Evolutionary conservation across 2,888 invertebrate species (phyloP).

Genomic region (Nasonovia ribisnigri): DNA sequence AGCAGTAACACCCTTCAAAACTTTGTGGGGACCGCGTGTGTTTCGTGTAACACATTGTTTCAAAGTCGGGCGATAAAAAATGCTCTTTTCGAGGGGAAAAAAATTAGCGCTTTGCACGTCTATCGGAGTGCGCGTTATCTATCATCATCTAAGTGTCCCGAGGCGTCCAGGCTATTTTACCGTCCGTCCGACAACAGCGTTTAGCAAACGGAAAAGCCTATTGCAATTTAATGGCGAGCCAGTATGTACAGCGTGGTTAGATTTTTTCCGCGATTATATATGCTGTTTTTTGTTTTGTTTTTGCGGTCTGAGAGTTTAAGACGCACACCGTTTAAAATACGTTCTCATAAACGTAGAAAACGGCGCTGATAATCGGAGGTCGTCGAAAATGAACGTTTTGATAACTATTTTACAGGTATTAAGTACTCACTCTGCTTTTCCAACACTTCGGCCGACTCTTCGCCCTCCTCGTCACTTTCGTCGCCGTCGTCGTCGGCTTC

Average conservation of each 20-base stretch:
- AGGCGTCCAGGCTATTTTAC: background rate
- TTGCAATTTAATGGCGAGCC: background rate
- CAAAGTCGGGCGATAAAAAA: constrained; percentile 8
- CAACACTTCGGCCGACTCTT: constrained; percentile 50
- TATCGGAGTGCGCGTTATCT: background rate
- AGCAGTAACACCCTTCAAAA: constrained; percentile 12
- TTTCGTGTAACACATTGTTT: constrained; percentile 49
- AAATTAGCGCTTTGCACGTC: constrained; percentile 30
- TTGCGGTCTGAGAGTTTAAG: background rate
- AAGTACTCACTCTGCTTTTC: constrained; percentile 56
- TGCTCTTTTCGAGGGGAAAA: constrained; percentile 23
- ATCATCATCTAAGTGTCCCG: background rate
- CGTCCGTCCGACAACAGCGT: background rate
- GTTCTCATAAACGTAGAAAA: background rate
- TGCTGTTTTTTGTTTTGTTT: background rate
- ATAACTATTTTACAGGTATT: background rate
- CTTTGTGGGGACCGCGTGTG: constrained; percentile 11
- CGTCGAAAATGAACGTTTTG: background rate
- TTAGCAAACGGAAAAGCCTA: background rate
- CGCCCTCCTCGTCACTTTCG: constrained; percentile 43
- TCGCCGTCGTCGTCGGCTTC: constrained; percentile 36
- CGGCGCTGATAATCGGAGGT: background rate
- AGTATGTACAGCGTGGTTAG: background rate
- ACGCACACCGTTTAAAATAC: background rate
- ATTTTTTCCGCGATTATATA: background rate